These are phyloP conservation scores for Corticium candelabrum DNA, from an alignment of 37 sponge, comb jelly and placozoan species.

Conservation along the genomic window DNA sequence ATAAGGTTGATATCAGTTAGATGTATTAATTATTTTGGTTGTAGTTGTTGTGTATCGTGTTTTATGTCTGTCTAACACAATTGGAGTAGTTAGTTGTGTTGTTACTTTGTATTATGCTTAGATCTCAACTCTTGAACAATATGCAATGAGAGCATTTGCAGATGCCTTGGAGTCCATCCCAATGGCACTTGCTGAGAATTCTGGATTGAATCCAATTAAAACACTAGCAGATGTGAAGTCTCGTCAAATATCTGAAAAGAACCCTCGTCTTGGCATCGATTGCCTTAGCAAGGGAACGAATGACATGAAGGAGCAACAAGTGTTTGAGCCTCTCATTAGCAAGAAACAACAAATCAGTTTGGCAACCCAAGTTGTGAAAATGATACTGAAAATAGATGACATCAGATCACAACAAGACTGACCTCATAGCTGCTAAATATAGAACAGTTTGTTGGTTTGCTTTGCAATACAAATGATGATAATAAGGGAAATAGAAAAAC, in stretches of 20 bases:
- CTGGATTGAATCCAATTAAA: slow-evolving; percentile 80
- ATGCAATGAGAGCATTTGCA: slow-evolving; percentile 92
- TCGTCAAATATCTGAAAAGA: slow-evolving; percentile 65
- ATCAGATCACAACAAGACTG: slow-evolving; percentile 70
- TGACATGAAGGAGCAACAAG: slow-evolving; percentile 92
- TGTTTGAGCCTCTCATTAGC: slow-evolving; percentile 86
- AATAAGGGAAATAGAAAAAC: neutral
- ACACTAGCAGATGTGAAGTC: slow-evolving; percentile 82
- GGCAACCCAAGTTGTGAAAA: slow-evolving; percentile 96
- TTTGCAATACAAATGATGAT: neutral
- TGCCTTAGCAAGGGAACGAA: slow-evolving; percentile 75
- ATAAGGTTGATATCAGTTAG: slow-evolving; percentile 44
- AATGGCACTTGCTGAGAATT: slow-evolving; percentile 93
- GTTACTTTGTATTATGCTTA: neutral
- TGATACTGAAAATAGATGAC: slow-evolving; percentile 99
- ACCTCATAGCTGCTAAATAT: no score
- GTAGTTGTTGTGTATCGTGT: neutral
- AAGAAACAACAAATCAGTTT: slow-evolving; percentile 94
- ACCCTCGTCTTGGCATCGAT: slow-evolving; percentile 84
- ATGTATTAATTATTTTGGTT: neutral
- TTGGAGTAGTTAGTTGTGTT: no score
- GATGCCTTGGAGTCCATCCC: slow-evolving; percentile 93
- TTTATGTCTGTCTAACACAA: no score
- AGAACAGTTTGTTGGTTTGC: no score
- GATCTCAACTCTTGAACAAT: slow-evolving; percentile 93